These are phyloP conservation scores for Pyralis farinalis DNA, from an alignment of 2,888 invertebrate species.

Conservation along the genomic window DNA sequence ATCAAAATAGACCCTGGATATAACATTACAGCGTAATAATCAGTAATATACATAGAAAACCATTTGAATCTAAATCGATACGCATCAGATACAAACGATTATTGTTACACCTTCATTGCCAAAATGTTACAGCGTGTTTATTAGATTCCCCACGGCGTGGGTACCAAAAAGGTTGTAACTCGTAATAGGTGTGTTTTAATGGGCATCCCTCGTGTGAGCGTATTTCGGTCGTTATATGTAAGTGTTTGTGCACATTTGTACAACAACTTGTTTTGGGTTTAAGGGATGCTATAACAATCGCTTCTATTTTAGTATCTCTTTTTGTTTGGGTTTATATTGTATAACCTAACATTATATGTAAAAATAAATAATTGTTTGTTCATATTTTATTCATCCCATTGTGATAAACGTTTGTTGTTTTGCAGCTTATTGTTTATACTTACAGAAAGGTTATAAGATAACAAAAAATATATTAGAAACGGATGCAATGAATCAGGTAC, in stretches of 20 bases:
- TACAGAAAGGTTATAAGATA: too few relatives aligned
- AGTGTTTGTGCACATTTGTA: slow-evolving; percentile 7
- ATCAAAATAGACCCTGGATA: not conserved
- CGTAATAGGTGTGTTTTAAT: slow-evolving; percentile 37
- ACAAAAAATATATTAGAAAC: too few relatives aligned
- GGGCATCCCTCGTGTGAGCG: slow-evolving; percentile 18
- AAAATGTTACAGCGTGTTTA: slow-evolving; percentile 59
- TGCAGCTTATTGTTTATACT: too few relatives aligned
- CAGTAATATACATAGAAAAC: slow-evolving; percentile 17
- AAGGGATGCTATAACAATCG: not conserved
- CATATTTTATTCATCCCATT: too few relatives aligned
- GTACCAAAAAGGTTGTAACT: slow-evolving; percentile 35
- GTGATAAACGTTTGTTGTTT: too few relatives aligned
- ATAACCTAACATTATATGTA: too few relatives aligned
- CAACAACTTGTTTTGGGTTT: slow-evolving; percentile 6
- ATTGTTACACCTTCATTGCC: slow-evolving; percentile 55
- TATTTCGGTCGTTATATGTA: slow-evolving; percentile 7
- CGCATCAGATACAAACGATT: slow-evolving; percentile 53
- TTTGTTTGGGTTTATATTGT: too few relatives aligned
- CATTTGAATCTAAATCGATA: slow-evolving; percentile 51
- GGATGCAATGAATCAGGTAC: too few relatives aligned
- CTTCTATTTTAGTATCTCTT: too few relatives aligned
- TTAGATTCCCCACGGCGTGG: slow-evolving; percentile 45
- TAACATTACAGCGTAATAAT: slow-evolving; percentile 9
- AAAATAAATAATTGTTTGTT: too few relatives aligned